phyloP scores from a whole-genome alignment of 2,888 invertebrate genomes.

The Nebria salina region DNA sequence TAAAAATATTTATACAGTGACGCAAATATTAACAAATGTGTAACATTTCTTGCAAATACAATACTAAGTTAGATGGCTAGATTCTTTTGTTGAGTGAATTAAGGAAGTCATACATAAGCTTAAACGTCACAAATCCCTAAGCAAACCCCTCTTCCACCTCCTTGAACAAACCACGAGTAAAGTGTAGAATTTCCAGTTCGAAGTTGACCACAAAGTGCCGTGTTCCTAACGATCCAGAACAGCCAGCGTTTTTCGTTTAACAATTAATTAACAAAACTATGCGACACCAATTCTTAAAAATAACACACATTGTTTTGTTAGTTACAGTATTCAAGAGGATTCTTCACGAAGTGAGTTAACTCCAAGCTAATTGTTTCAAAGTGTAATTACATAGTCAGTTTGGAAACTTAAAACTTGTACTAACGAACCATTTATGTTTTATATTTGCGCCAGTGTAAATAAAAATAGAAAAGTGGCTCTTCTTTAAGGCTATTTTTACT shows the following conservation, averaged over 20 bases:
- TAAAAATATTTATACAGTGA: constrained; percentile 2
- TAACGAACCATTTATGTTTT: no score
- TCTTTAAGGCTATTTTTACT: no score
- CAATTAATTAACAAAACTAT: no score
- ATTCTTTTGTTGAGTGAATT: neutral
- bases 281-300: no score
- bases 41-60: constrained; percentile 3
- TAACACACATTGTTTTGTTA: no score
- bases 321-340: no score
- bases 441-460: no score
- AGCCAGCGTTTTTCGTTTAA: neutral
- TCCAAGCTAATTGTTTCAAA: no score
- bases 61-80: constrained; percentile 37
- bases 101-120: constrained; percentile 35
- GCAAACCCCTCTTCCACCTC: neutral
- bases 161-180: neutral
- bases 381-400: no score
- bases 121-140: constrained; percentile 15
- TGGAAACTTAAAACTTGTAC: no score
- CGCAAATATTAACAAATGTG: neutral
- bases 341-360: no score
- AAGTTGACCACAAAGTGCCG: neutral
- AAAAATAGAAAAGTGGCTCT: no score
- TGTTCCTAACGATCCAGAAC: neutral
- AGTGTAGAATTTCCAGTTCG: neutral